These are phyloP conservation scores for Tigriopus japonicus DNA, from an alignment of 1,140 invertebrate genomes.

Conservation along the genomic window DNA sequence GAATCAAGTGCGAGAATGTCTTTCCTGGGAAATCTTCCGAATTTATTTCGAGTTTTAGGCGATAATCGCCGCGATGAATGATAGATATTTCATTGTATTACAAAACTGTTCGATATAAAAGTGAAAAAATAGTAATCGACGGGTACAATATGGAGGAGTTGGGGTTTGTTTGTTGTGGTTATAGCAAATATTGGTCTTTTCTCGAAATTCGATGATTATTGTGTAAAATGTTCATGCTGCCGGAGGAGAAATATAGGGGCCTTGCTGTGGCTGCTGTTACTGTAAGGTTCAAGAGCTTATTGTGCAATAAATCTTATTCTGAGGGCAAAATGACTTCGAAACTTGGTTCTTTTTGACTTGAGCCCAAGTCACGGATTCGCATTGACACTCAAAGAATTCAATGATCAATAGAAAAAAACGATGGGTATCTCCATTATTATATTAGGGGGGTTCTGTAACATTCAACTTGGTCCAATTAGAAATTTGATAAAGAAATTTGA, in stretches of 20 bases:
- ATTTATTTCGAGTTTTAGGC: not conserved
- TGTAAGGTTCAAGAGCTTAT: no score
- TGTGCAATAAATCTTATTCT: no score
- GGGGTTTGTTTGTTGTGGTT: not conserved
- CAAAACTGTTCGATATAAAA: not conserved
- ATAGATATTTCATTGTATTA: not conserved
- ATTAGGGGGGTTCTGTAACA: not conserved
- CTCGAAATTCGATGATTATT: not conserved
- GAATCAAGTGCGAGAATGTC: not conserved
- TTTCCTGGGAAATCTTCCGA: no score
- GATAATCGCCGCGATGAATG: no score
- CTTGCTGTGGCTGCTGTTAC: no score
- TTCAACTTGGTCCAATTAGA: not conserved
- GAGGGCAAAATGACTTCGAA: no score
- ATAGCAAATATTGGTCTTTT: not conserved
- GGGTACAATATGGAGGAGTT: not conserved
- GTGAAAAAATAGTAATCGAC: not conserved
- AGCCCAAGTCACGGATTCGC: no score
- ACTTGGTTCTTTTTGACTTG: no score
- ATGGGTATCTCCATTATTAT: not conserved
- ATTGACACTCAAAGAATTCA: no score
- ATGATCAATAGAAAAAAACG: no score
- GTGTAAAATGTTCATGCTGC: no score
- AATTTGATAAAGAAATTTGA: not conserved
- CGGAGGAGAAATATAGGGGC: no score